These are phyloP conservation scores for Centrocercus urophasianus DNA, from an alignment of 2,113 vertebrate species.

Conservation along the genomic window DNA sequence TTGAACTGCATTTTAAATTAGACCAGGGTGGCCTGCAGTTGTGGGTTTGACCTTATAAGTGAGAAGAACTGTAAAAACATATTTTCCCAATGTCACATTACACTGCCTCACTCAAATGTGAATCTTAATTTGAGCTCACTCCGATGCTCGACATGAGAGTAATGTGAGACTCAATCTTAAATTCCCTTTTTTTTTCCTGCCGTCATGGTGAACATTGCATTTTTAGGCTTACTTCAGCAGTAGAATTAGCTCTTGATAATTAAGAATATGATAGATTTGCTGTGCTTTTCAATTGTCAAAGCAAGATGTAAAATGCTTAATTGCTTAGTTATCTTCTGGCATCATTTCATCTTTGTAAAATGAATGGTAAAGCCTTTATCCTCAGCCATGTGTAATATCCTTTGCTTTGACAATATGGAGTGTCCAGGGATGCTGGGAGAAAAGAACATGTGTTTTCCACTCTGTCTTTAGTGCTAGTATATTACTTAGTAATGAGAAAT, in stretches of 20 bases:
- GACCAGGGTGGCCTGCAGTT: not conserved
- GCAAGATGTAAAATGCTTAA: not conserved
- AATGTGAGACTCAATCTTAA: not conserved
- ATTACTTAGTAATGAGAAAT: not conserved
- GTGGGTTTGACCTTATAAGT: not conserved
- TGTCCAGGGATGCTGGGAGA: not conserved
- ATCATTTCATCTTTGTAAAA: not conserved
- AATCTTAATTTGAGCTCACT: not conserved
- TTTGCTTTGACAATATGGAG: not conserved
- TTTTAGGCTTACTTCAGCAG: too few species aligned
- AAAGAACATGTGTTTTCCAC: rapidly evolving
- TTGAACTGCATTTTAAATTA: not conserved
- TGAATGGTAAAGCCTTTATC: not conserved
- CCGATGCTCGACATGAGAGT: not conserved
- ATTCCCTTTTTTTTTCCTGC: not conserved
- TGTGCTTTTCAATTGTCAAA: slow-evolving; percentile 3
- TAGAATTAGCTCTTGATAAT: not conserved
- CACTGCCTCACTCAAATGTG: not conserved
- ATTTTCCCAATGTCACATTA: not conserved
- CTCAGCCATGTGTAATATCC: not conserved
- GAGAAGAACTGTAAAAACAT: not conserved
- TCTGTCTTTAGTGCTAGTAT: not conserved
- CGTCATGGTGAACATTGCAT: too few species aligned
- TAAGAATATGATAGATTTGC: not conserved
- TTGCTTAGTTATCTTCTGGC: not conserved